phyloP scores from a whole-genome alignment of 2,797 vertebrate species.

The Botia kubotai region DNA sequence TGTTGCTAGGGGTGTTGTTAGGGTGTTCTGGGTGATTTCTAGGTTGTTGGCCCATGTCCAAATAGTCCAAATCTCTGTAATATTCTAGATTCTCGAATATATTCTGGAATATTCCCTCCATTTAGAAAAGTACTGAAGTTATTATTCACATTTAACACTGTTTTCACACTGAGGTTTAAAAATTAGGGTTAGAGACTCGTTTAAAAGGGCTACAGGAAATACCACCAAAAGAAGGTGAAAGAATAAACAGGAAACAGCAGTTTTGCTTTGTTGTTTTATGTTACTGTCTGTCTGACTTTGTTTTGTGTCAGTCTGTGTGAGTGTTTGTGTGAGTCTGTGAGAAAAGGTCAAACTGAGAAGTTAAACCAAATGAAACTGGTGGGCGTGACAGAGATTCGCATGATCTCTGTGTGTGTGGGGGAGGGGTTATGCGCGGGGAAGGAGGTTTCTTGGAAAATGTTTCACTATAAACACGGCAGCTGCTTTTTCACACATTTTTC shows the following conservation, averaged over 20 bases:
- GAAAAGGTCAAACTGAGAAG: background rate
- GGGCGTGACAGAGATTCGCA: background rate
- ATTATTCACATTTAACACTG: too few species aligned
- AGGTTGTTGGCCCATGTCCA: background rate
- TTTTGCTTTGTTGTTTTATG: background rate
- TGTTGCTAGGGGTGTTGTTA: background rate
- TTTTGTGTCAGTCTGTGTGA: background rate
- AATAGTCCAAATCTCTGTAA: background rate
- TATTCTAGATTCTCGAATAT: background rate
- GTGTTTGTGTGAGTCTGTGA: constrained; percentile 16
- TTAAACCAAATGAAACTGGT: constrained; percentile 12
- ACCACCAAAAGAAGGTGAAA: background rate
- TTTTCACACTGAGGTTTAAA: too few species aligned
- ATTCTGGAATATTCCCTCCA: too few species aligned
- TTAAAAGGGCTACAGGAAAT: too few species aligned
- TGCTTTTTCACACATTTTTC: constrained; percentile 45
- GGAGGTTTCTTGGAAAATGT: constrained; percentile 1
- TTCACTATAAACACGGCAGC: constrained; percentile 44
- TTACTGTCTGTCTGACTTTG: background rate
- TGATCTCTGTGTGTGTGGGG: constrained; percentile 16
- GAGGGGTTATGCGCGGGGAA: constrained; percentile 1
- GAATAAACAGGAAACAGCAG: constrained; percentile 10
- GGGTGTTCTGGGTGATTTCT: background rate
- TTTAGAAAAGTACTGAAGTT: too few species aligned
- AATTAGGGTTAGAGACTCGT: background rate